Percentiles rank a stretch among this genome's conserved stretches.
These are phyloP conservation scores for Elmis aenea DNA, from an alignment of 2,888 invertebrate genomes.

Conservation along the genomic window DNA sequence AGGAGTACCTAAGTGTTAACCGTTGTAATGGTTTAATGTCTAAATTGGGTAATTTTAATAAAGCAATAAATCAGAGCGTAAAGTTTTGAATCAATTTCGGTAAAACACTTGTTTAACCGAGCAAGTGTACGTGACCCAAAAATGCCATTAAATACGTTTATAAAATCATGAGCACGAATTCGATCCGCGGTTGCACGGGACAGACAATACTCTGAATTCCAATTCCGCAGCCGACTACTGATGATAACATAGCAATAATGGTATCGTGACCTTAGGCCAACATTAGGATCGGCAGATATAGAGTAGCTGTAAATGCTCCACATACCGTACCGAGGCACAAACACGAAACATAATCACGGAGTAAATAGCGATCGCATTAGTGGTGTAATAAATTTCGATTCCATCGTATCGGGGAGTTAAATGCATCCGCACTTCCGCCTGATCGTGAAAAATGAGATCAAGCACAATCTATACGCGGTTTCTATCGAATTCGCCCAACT, in stretches of 20 bases:
- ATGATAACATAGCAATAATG: conserved; percentile 26
- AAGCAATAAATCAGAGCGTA: conserved; percentile 12
- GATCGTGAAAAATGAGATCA: conserved; percentile 35
- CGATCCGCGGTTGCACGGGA: conserved; percentile 24
- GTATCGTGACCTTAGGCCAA: conserved; percentile 20
- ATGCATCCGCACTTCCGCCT: conserved; percentile 22
- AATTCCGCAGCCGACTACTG: conserved; percentile 19
- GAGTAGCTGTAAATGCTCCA: conserved; percentile 18
- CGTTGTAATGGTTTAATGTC: no score
- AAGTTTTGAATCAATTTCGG: conserved; percentile 13
- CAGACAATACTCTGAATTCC: conserved; percentile 20
- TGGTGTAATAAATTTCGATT: conserved; percentile 19
- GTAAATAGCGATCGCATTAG: conserved; percentile 21
- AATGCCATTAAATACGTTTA: conserved; percentile 31
- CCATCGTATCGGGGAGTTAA: conserved; percentile 13
- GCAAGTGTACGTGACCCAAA: conserved; percentile 32
- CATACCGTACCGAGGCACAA: conserved; percentile 16
- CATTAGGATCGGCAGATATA: conserved; percentile 12
- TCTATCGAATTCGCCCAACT: conserved; percentile 28
- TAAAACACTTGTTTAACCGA: conserved; percentile 16
- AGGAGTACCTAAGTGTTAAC: no score
- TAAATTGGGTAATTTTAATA: no score
- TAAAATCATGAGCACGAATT: conserved; percentile 31
- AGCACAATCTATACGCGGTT: conserved; percentile 36
- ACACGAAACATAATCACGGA: conserved; percentile 19